Base-by-base conservation (phyloP, 2,888 invertebrate genomes). In the Falcaria lacertinaria region DNA sequence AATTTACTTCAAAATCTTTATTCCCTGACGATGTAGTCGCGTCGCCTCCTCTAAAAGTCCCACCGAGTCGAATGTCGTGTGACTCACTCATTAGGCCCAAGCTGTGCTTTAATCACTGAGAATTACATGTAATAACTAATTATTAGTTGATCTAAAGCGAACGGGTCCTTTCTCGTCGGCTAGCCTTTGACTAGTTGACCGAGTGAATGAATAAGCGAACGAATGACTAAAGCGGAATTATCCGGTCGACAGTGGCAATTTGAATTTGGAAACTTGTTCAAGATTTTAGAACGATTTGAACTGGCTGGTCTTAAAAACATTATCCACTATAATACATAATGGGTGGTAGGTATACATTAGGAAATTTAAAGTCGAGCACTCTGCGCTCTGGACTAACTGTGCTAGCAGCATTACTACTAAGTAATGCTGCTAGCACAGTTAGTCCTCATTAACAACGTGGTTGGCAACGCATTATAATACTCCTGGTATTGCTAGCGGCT, bases 101-200 rank as follows among this genome's bases (percentile, higher is more conserved):
- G 87, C 89, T 89, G 89, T 82, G 89, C 88, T 89, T 89, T 88
- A 88, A 89, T 87, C 87, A 88, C 78, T 68, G 79, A 60, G 80
- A 86, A 84, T 78, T 83, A 81, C 81, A 77, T 72, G 79, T 85
- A 87, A 88, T n/a, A n/a, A n/a, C n/a, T n/a, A n/a, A n/a, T n/a
- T n/a, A n/a, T 89, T 87, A 86, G 80, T 72, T 67, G 83, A 80
- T 76, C 73, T 69, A 59, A 70, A 71, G 69, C 67, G 61, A 54
- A 61, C 68, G 69, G 49, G 45, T 59, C 64, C 72, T 71, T 65
- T 64, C 69, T 64, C 60, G 69, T 56, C 77, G 80, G 74, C 50
- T 22, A 50, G 47, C 56, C 78, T 85, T 83, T 81, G 77, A 69
- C 74, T 75, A 70, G 56, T 78, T 74, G 65, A 66, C 60, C 65